Percentiles rank a stretch among this genome's conserved stretches.
Evolutionary conservation across 2,113 vertebrate genomes (phyloP).

Genomic region (Megaptera novaeangliae): DNA sequence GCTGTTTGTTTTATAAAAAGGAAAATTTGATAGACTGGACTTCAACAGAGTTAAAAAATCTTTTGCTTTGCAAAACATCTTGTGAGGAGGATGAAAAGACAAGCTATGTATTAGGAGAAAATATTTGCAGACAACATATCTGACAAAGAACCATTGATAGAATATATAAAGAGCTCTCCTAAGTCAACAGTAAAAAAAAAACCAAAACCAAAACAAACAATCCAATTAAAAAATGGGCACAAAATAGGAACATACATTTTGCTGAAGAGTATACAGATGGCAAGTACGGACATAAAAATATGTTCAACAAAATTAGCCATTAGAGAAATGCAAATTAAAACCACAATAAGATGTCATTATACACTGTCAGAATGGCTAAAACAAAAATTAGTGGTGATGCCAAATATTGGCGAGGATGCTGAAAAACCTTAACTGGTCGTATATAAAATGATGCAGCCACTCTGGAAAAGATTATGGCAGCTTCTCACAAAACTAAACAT

Average conservation of each 20-base stretch:
- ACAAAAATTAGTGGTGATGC: not conserved
- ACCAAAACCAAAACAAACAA: not conserved
- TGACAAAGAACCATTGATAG: not conserved
- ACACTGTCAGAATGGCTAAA: not conserved
- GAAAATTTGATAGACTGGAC: not conserved
- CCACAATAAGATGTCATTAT: not conserved
- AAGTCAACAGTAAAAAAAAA: not conserved
- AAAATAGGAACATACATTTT: not conserved
- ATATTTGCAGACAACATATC: not conserved
- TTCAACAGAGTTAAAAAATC: not conserved
- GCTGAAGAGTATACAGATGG: conserved; percentile 18
- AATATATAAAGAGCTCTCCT: not conserved
- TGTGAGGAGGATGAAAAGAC: not conserved
- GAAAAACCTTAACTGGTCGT: not conserved
- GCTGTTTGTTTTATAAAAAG: not conserved
- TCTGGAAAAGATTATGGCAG: not conserved
- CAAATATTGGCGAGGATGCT: not conserved
- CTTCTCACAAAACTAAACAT: not conserved
- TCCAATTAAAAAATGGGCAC: not conserved
- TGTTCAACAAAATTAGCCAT: conserved; percentile 20
- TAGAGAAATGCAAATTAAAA: conserved; percentile 33
- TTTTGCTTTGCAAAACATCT: not conserved
- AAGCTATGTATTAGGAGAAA: not conserved
- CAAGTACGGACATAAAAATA: conserved; percentile 10
- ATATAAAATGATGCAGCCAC: not conserved